phyloP scores from a whole-genome alignment of 1,140 invertebrate species.

The Scaptomyza pallida region DNA sequence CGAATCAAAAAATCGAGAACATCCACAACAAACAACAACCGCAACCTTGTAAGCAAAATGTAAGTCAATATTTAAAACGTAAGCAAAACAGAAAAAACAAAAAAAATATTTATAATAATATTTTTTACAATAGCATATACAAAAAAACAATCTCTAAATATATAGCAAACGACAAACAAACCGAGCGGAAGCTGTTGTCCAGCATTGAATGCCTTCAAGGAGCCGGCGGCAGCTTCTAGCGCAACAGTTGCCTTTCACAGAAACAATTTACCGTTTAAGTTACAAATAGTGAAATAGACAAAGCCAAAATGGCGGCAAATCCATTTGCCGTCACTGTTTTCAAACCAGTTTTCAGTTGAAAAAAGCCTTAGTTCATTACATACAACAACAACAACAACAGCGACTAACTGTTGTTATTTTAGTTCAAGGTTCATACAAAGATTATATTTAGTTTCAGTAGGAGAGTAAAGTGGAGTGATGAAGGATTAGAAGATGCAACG shows the following conservation, averaged over 20 bases:
- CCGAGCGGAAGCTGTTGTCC: slow-evolving; percentile 57
- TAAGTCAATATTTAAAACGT: slow-evolving; percentile 64
- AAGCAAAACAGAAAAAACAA: slow-evolving; percentile 59
- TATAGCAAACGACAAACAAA: slow-evolving; percentile 78
- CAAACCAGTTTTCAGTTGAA: slow-evolving; percentile 73
- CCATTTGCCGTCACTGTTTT: slow-evolving; percentile 57
- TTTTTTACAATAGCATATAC: slow-evolving; percentile 83
- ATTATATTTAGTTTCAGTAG: slow-evolving; percentile 64
- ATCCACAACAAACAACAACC: slow-evolving; percentile 55
- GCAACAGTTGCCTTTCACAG: slow-evolving; percentile 81
- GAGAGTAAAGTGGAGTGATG: slow-evolving; percentile 21
- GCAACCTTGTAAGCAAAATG: slow-evolving; percentile 69
- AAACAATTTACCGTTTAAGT: slow-evolving; percentile 83
- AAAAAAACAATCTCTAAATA: slow-evolving; percentile 65
- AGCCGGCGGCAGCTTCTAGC: slow-evolving; percentile 53
- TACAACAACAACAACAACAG: slow-evolving; percentile 58
- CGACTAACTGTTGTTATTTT: slow-evolving; percentile 31
- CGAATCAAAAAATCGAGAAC: slow-evolving; percentile 75
- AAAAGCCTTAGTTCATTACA: slow-evolving; percentile 60
- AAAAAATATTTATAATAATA: slow-evolving; percentile 78
- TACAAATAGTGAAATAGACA: slow-evolving; percentile 81
- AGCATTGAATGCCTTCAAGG: slow-evolving; percentile 7
- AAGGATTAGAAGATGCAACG: slow-evolving; percentile 4
- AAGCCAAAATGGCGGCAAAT: slow-evolving; percentile 60
- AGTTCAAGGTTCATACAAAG: slow-evolving; percentile 76